A percentile compares a stretch with the other conserved stretches of the same genome.
These are phyloP conservation scores for Apogon hyalosoma DNA, from an alignment of 2,797 vertebrate genomes.

Conservation along the genomic window DNA sequence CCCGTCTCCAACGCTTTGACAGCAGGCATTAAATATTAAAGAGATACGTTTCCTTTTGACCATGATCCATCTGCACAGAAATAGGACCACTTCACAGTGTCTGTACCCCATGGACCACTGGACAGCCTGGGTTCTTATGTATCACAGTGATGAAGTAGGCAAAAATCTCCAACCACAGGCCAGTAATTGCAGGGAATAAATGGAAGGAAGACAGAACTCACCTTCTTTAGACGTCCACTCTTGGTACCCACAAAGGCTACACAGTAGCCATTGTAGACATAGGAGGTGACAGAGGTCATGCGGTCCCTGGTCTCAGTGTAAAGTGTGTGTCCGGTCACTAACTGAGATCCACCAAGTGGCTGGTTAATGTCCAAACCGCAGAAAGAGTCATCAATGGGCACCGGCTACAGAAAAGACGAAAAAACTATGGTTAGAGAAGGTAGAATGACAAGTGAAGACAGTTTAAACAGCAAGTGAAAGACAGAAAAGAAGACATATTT, in stretches of 20 bases:
- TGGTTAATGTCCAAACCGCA: slow-evolving; percentile 99
- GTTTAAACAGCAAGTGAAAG: not conserved
- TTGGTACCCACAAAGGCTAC: slow-evolving; percentile 98
- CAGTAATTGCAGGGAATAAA: slow-evolving; percentile 25
- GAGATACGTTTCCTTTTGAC: slow-evolving; percentile 60
- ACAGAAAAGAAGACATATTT: not conserved
- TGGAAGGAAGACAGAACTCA: slow-evolving; percentile 67
- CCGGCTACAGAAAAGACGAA: slow-evolving; percentile 84
- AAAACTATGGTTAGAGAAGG: not conserved
- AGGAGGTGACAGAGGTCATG: slow-evolving; percentile 95
- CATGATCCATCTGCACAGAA: slow-evolving; percentile 56
- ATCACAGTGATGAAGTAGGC: slow-evolving; percentile 31
- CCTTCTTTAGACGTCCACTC: slow-evolving; percentile 96
- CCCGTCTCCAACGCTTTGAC: slow-evolving; percentile 56
- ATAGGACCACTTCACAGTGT: slow-evolving; percentile 54
- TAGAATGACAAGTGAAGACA: not conserved
- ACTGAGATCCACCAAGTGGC: slow-evolving; percentile 91
- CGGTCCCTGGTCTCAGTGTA: slow-evolving; percentile 94
- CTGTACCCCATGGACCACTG: slow-evolving; percentile 22
- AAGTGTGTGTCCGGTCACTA: slow-evolving; percentile 93
- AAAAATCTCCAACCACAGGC: not conserved
- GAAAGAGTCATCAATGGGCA: slow-evolving; percentile 98
- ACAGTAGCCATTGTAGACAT: slow-evolving; percentile 95
- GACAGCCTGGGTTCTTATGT: slow-evolving; percentile 20
- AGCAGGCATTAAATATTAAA: slow-evolving; percentile 69